Percentiles rank a stretch among this genome's conserved stretches.
Conservation (phyloP, 2,888 invertebrate genomes). For the Caenorhabditis macrosperma region DNA sequence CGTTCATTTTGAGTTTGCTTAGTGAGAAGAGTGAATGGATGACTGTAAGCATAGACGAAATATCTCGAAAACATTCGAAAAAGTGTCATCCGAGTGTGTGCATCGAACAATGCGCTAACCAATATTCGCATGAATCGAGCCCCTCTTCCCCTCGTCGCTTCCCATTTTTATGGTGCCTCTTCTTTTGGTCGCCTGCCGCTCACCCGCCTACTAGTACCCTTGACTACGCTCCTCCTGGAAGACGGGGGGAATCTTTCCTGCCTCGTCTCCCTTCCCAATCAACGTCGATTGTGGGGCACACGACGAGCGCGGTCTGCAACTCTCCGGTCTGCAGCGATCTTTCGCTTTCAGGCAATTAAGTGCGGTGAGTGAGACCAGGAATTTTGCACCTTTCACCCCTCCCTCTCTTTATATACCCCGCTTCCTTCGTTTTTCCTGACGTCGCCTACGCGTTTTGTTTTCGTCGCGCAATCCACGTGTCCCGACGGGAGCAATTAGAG, state of each 20-base stretch:
- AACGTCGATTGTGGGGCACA: slow-evolving; percentile 27
- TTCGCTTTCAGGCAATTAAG: slow-evolving; percentile 12
- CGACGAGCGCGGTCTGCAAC: not conserved
- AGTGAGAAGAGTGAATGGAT: too few species aligned
- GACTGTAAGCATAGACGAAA: too few species aligned
- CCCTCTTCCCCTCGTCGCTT: slow-evolving; percentile 17
- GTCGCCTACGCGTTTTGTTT: slow-evolving; percentile 17
- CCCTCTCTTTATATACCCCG: not conserved
- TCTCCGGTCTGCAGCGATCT: not conserved
- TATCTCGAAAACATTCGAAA: too few species aligned
- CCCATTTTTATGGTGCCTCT: slow-evolving; percentile 38
- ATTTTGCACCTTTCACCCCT: slow-evolving; percentile 9
- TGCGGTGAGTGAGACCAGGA: slow-evolving; percentile 11
- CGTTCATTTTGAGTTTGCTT: too few species aligned
- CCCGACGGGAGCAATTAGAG: slow-evolving; percentile 31
- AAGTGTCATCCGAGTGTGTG: not conserved
- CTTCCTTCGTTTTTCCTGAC: not conserved
- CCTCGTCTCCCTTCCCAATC: slow-evolving; percentile 24
- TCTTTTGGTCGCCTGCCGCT: slow-evolving; percentile 15
- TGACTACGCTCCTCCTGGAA: slow-evolving; percentile 35
- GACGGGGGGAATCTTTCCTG: too few species aligned
- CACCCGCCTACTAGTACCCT: slow-evolving; percentile 35
- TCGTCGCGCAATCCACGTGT: slow-evolving; percentile 10
- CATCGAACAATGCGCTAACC: too few species aligned
- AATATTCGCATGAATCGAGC: too few species aligned